Evolutionary conservation across 2,888 invertebrate species (phyloP).

Genomic region (Chymomyza caudatula): DNA sequence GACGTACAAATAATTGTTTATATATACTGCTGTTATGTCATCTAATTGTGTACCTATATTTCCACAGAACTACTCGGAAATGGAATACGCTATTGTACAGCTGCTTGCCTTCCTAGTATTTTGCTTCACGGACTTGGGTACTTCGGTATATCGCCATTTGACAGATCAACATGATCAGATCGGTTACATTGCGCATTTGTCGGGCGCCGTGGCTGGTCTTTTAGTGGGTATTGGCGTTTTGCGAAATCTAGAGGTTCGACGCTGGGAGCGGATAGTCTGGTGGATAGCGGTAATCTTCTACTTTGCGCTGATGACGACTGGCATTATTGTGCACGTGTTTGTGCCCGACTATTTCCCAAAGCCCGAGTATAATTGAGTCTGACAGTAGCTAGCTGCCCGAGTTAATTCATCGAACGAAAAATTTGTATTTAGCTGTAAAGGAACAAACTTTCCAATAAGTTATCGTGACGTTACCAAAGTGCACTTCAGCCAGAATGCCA

Average conservation of each 20-base stretch:
- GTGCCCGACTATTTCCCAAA: constrained; percentile 81
- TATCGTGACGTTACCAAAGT: constrained; percentile 45
- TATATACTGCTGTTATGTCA: neutral
- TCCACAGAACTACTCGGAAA: constrained; percentile 95
- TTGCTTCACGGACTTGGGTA: constrained; percentile 90
- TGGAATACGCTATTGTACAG: constrained; percentile 94
- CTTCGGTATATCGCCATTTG: constrained; percentile 93
- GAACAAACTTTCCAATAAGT: neutral
- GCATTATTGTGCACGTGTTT: constrained; percentile 86
- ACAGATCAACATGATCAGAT: constrained; percentile 86
- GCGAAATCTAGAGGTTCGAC: constrained; percentile 87
- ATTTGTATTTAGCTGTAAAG: neutral
- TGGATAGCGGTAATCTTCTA: constrained; percentile 88
- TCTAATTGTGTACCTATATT: constrained; percentile 40
- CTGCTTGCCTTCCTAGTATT: constrained; percentile 89
- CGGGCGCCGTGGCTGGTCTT: constrained; percentile 91
- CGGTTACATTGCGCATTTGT: constrained; percentile 96
- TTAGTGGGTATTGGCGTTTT: constrained; percentile 90
- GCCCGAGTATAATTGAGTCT: constrained; percentile 64
- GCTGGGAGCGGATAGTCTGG: constrained; percentile 90
- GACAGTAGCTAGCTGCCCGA: neutral
- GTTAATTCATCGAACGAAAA: neutral
- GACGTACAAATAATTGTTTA: constrained; percentile 22
- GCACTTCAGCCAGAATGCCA: constrained; percentile 31
- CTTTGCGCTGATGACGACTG: constrained; percentile 84